Conservation (phyloP, 2,113 vertebrate species). For the Apteryx owenii region DNA sequence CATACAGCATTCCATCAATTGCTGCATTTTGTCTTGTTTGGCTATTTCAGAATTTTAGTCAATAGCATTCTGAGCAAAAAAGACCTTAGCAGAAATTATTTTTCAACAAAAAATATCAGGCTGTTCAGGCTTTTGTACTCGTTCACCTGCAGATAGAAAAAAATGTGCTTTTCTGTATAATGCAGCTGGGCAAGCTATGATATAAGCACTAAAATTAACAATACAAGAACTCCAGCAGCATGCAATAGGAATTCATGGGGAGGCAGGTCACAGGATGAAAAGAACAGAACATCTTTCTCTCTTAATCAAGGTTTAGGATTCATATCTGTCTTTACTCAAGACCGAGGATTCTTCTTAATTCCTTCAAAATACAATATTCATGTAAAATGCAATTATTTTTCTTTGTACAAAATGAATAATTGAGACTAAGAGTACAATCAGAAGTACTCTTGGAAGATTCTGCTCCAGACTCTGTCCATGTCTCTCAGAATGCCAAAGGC, state of each 20-base stretch:
- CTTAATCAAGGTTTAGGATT: background rate
- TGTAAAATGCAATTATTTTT: background rate
- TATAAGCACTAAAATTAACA: background rate
- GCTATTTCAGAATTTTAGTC: background rate
- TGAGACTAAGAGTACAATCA: background rate
- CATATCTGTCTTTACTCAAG: background rate
- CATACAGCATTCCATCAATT: background rate
- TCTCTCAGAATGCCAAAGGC: background rate
- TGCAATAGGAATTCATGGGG: background rate
- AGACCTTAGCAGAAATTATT: background rate
- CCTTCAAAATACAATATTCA: background rate
- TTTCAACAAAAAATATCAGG: background rate
- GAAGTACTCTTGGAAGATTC: background rate
- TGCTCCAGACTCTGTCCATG: background rate
- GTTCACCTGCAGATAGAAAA: background rate
- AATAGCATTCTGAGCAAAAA: background rate
- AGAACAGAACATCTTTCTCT: background rate
- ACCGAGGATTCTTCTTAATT: background rate
- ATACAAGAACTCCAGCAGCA: background rate
- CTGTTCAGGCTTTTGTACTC: background rate
- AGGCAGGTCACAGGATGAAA: background rate
- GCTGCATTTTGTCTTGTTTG: background rate
- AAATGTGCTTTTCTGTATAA: background rate
- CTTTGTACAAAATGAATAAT: background rate
- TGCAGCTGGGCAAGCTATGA: background rate